A percentile compares a stretch with the other conserved stretches of the same genome.
Conservation (phyloP, 2,797 vertebrate species). For the Catharus ustulatus region DNA sequence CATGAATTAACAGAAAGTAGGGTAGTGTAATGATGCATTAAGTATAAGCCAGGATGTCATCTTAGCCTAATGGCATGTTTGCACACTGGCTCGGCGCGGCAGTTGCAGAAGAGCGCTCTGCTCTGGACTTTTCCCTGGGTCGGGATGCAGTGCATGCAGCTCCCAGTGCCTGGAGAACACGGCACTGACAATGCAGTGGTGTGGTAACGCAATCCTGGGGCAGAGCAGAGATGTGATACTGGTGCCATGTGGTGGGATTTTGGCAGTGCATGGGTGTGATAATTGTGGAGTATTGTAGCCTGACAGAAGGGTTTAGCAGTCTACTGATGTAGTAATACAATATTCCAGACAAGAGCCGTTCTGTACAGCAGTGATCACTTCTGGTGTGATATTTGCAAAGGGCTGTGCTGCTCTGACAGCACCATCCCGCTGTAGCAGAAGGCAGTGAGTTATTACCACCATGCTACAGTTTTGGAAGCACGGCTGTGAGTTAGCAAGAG, state of each 20-base stretch:
- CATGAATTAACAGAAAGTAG: background rate
- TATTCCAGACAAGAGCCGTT: background rate
- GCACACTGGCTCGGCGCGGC: background rate
- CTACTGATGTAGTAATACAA: constrained; percentile 38
- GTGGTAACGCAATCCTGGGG: constrained; percentile 1
- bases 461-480: background rate
- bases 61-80: constrained; percentile 17
- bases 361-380: background rate
- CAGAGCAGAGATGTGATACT: constrained; percentile 13
- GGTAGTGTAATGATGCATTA: background rate
- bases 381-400: background rate
- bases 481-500: background rate
- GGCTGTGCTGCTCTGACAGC: background rate
- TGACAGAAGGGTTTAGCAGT: constrained; percentile 15
- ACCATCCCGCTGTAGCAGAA: background rate
- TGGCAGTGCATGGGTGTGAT: constrained; percentile 12
- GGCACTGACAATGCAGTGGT: background rate
- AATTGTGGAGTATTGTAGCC: background rate
- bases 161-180: background rate
- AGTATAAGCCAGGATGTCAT: background rate
- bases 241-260: constrained; percentile 28
- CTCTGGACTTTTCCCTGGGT: background rate
- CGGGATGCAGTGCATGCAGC: background rate
- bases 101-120: background rate
- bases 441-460: background rate